A percentile compares a stretch with the other conserved stretches of the same genome.
phyloP scores from a whole-genome alignment of 2,888 invertebrate species.

The Torymus tubicola region DNA sequence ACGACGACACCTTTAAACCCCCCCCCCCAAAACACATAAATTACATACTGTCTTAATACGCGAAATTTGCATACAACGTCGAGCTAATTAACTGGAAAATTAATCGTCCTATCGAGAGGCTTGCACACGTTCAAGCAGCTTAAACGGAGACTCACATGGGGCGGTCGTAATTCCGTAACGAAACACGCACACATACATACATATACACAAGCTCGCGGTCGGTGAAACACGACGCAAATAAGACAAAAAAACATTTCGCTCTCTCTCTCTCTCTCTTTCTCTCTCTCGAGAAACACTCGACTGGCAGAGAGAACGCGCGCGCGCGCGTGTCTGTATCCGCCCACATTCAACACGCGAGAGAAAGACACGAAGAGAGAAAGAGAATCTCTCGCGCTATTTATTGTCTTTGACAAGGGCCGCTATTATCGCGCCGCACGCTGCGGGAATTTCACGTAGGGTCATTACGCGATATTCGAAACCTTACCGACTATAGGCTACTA shows the following conservation, averaged over 20 bases:
- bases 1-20: too few relatives aligned
- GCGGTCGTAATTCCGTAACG: not conserved
- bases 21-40: too few relatives aligned
- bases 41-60: not conserved
- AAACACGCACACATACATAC: too few relatives aligned
- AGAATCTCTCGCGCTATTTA: constrained; percentile 54
- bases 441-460: constrained; percentile 33
- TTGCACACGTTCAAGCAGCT: not conserved
- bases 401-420: constrained; percentile 51
- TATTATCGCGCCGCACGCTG: constrained; percentile 28
- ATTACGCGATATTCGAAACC: constrained; percentile 52
- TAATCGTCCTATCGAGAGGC: not conserved
- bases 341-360: constrained; percentile 34
- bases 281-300: too few relatives aligned
- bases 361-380: constrained; percentile 6
- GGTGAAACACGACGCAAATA: constrained; percentile 29
- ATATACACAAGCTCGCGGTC: too few relatives aligned
- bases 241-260: constrained; percentile 5
- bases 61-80: not conserved
- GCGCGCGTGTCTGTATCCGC: constrained; percentile 11
- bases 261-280: too few relatives aligned
- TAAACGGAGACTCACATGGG: not conserved
- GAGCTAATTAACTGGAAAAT: not conserved
- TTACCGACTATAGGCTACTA: not conserved
- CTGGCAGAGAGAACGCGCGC: too few relatives aligned